Evolutionary conservation across 1,140 invertebrate genomes (phyloP).

Genomic region (Steinernema feltiae): DNA sequence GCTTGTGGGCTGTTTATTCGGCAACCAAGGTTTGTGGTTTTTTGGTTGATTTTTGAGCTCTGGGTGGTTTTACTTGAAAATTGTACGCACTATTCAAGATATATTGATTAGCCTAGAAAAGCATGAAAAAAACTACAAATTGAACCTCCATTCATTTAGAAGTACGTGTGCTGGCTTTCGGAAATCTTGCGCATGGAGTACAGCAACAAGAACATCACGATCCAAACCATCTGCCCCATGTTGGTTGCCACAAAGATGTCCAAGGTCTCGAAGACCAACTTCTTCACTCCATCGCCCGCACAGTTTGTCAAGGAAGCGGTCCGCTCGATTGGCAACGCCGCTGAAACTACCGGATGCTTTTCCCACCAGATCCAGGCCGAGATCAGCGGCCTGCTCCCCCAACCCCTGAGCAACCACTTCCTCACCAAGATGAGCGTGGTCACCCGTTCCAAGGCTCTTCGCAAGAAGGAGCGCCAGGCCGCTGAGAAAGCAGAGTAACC

Average conservation of each 20-base stretch:
- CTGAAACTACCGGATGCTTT: conserved; percentile 52
- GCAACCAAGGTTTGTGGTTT: conserved; percentile 55
- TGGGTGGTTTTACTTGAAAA: too few relatives aligned
- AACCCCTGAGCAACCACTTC: conserved; percentile 41
- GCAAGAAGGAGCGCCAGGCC: conserved; percentile 47
- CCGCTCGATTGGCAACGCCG: conserved; percentile 42
- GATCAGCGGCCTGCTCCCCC: conserved; percentile 39
- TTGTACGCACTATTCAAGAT: too few relatives aligned
- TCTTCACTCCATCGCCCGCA: conserved; percentile 44
- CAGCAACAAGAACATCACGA: conserved; percentile 38
- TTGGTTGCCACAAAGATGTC: conserved; percentile 56
- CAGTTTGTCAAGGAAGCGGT: conserved; percentile 41
- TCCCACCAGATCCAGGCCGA: conserved; percentile 53
- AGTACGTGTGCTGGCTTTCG: conserved; percentile 40
- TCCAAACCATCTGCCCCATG: conserved; percentile 51
- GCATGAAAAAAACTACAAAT: too few relatives aligned
- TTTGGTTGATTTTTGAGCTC: not conserved
- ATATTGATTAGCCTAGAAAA: too few relatives aligned
- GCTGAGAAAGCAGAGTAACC: conserved; percentile 37
- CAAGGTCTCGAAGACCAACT: conserved; percentile 45
- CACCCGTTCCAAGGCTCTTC: conserved; percentile 47
- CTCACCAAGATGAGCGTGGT: conserved; percentile 39
- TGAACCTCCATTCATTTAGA: too few relatives aligned
- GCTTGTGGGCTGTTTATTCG: conserved; percentile 50
- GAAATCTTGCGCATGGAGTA: conserved; percentile 48